phyloP scores from a whole-genome alignment of 2,888 invertebrate species.

The Aspidiotus rigidus region DNA sequence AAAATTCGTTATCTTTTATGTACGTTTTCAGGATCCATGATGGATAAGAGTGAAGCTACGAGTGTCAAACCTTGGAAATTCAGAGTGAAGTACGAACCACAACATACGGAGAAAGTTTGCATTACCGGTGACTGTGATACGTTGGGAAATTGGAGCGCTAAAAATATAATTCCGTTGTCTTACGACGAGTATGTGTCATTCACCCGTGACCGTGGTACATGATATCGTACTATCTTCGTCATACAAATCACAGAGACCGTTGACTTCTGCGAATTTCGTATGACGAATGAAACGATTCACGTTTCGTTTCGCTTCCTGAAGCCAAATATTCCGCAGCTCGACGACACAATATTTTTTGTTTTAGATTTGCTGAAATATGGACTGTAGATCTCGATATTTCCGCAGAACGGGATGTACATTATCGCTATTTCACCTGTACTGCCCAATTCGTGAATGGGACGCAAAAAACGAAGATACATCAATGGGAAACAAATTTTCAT shows the following conservation, averaged over 20 bases:
- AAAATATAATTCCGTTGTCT: constrained; percentile 36
- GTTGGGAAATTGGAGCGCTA: constrained; percentile 63
- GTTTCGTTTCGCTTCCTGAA: not conserved
- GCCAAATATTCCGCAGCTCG: too few species aligned
- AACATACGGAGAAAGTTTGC: constrained; percentile 46
- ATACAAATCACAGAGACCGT: too few species aligned
- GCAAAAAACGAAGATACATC: constrained; percentile 31
- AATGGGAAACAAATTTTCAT: constrained; percentile 69
- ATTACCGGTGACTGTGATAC: constrained; percentile 58
- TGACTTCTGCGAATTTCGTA: too few species aligned
- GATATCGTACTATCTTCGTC: too few species aligned
- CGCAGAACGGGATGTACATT: constrained; percentile 56
- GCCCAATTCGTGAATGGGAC: not conserved
- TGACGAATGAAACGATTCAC: too few species aligned
- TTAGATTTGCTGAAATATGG: constrained; percentile 49
- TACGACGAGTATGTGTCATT: constrained; percentile 46
- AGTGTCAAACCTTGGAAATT: constrained; percentile 12
- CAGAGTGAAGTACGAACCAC: constrained; percentile 3
- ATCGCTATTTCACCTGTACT: constrained; percentile 56
- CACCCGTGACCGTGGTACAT: too few species aligned
- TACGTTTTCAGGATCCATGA: not conserved
- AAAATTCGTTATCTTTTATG: too few species aligned
- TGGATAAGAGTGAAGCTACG: not conserved
- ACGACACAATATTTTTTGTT: constrained; percentile 28
- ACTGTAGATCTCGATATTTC: constrained; percentile 56